A percentile compares a stretch with the other conserved stretches of the same genome.
Evolutionary conservation across 2,797 vertebrate genomes (phyloP).

Genomic region (Pelochelys cantorii): DNA sequence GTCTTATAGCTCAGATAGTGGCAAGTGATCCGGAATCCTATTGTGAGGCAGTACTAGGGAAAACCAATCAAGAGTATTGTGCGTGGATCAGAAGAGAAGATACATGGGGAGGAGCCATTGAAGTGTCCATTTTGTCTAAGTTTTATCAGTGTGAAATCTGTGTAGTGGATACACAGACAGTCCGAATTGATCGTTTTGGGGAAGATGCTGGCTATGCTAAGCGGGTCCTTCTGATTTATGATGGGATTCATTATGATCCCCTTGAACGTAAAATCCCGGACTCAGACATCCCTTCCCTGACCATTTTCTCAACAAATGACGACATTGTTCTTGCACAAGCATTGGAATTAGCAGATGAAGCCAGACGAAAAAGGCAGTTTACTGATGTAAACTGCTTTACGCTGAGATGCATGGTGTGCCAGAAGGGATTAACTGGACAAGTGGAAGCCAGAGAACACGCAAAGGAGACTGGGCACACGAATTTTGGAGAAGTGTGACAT

Average conservation of each 20-base stretch:
- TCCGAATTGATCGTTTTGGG: constrained; percentile 96
- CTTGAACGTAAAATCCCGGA: constrained; percentile 86
- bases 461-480: constrained; percentile 97
- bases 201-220: constrained; percentile 94
- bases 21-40: constrained; percentile 91
- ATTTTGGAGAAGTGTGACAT: constrained; percentile 95
- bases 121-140: constrained; percentile 96
- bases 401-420: constrained; percentile 96
- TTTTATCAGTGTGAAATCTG: constrained; percentile 99
- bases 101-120: constrained; percentile 98
- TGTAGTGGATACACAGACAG: constrained; percentile 97
- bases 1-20: constrained; percentile 94
- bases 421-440: constrained; percentile 96
- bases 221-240: constrained; percentile 95
- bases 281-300: constrained; percentile 90
- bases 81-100: constrained; percentile 94
- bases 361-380: constrained; percentile 93
- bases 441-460: constrained; percentile 95
- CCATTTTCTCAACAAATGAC: constrained; percentile 92
- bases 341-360: constrained; percentile 95
- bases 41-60: constrained; percentile 93
- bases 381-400: constrained; percentile 95
- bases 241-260: constrained; percentile 97
- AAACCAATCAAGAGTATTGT: constrained; percentile 95
- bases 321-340: constrained; percentile 94